Percentiles rank a stretch among this genome's conserved stretches.
phyloP scores from a whole-genome alignment of 37 sponge, comb jelly and placozoan species.

The Chondrilla cf. caribensis region DNA sequence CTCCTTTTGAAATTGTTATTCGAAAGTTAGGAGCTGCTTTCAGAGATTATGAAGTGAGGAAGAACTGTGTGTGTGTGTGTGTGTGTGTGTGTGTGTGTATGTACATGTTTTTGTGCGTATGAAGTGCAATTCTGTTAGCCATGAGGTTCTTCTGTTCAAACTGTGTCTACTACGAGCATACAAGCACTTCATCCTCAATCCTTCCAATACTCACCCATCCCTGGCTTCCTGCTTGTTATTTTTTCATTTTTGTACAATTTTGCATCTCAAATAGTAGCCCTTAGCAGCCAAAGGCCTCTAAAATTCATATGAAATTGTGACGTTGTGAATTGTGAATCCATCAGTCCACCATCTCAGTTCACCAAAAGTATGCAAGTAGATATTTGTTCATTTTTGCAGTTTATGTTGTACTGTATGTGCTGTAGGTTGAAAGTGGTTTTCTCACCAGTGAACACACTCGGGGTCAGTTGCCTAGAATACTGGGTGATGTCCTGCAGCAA shows the following conservation, averaged over 20 bases:
- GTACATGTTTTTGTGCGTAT: neutral
- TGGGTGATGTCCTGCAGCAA: constrained; percentile 29
- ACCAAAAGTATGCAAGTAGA: no score
- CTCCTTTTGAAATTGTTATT: constrained; percentile 71
- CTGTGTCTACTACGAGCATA: no score
- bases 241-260: no score
- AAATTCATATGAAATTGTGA: no score
- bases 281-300: no score
- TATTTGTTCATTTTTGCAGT: no score
- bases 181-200: neutral
- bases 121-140: neutral
- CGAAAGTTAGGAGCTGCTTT: constrained; percentile 73
- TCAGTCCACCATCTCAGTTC: no score
- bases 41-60: constrained; percentile 62
- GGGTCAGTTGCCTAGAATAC: constrained; percentile 30
- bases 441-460: constrained; percentile 37
- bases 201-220: no score
- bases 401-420: no score
- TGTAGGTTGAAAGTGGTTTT: constrained; percentile 66
- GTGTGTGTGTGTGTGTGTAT: neutral
- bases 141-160: neutral
- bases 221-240: no score
- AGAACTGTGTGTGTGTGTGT: neutral
- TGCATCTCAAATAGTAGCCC: no score
- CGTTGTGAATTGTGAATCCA: no score